Evolutionary conservation across 2,113 vertebrate genomes (phyloP), one percentile per base, ranked within the genome.

Genomic region (Caranx ignobilis): DNA sequence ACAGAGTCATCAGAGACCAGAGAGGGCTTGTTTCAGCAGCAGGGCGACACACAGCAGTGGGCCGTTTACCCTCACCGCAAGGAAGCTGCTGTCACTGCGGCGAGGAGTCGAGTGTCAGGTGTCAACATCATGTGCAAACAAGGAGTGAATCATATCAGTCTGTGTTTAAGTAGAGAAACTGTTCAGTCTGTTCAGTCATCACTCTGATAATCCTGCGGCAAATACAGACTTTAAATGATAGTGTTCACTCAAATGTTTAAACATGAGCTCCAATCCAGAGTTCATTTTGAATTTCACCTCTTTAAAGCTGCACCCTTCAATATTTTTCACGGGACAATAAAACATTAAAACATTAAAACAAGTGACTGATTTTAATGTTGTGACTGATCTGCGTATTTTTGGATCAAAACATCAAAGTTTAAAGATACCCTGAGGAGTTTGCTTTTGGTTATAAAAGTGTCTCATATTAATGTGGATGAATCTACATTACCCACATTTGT

Each of bases 1-100:
- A 54, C 60, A 45, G 70, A 81, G 77, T 79, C 68, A 61, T 79
- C 64, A 63, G 57, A 74, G 77, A 82, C 71, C 65, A 18, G 41
- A 62, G 64, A 87, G 75, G 56, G 60, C 68, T 72, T 34, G 85
- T 75, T 81, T 71, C 2, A 39, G 76, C 2, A 39, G 76, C 19
- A 32, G 12, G 7, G 54, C 12, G 26, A 61, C 50, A 47, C 60
- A 9, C 81, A 56, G 73, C 56, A 43, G 12, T 31, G 62, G 48
- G 61, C 50, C 11, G 47, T 64, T 77, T 54, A 75, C 59, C 43
- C 32, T 72, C 60, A 11, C 64, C 59, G 16, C 64, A 39, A 47
- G 71, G 66, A 80, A 57, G 56, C 63, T 48, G 72, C 71, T 19
- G 50, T 34, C 50, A 55, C 61, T 37, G 50, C n/a, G 31, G 15